A percentile compares a stretch with the other conserved stretches of the same genome.
phyloP scores from a whole-genome alignment of 2,113 vertebrate genomes.

The Sceloporus undulatus region DNA sequence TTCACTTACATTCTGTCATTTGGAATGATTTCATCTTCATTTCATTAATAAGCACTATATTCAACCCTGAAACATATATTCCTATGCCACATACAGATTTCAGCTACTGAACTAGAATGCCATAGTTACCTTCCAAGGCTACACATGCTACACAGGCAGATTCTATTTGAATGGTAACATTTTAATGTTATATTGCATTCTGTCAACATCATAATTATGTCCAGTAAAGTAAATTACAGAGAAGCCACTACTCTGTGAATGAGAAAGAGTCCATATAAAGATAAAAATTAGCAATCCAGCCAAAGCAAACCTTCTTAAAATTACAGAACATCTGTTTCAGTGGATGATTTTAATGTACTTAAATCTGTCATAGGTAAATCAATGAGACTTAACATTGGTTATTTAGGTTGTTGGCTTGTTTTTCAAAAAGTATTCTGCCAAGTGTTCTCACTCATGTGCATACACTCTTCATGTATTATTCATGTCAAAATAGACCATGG shows the following conservation, averaged over 20 bases:
- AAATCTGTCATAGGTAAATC: background rate
- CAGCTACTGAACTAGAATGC: background rate
- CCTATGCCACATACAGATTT: background rate
- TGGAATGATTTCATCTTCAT: background rate
- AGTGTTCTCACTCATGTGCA: background rate
- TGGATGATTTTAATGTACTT: background rate
- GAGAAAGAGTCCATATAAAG: constrained; percentile 5
- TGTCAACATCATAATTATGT: constrained; percentile 34
- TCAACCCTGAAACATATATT: background rate
- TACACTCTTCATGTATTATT: background rate
- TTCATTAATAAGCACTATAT: background rate
- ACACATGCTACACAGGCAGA: background rate
- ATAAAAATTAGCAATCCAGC: background rate
- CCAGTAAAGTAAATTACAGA: constrained; percentile 58
- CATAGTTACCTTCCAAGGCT: background rate
- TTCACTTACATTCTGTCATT: background rate
- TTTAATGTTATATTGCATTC: constrained; percentile 56
- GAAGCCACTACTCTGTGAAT: constrained; percentile 12
- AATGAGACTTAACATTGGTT: background rate
- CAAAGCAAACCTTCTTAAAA: background rate
- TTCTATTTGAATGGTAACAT: constrained; percentile 30
- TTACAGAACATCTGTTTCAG: background rate
- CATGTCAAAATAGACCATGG: background rate
- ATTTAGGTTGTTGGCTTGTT: background rate
- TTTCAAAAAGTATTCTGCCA: background rate